Conservation (phyloP, 2,113 vertebrate genomes). For the Desmodus rotundus region DNA sequence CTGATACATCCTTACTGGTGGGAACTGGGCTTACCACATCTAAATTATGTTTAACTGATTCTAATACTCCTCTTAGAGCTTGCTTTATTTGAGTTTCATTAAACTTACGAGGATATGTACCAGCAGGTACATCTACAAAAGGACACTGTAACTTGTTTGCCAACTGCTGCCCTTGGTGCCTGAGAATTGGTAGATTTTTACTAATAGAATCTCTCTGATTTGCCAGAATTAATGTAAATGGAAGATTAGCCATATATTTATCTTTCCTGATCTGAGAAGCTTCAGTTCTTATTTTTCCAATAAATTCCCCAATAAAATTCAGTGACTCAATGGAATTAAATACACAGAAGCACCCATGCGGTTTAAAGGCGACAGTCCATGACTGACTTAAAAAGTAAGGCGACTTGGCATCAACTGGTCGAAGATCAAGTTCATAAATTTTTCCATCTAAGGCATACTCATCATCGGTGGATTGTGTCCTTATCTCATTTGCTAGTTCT, state of each 20-base stretch:
- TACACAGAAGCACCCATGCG: slow-evolving; percentile 97
- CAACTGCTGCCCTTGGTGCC: slow-evolving; percentile 97
- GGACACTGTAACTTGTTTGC: slow-evolving; percentile 98
- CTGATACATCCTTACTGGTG: slow-evolving; percentile 95
- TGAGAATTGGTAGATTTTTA: slow-evolving; percentile 96
- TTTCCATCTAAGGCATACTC: slow-evolving; percentile 98
- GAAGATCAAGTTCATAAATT: slow-evolving; percentile 97
- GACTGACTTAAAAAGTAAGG: slow-evolving; percentile 92
- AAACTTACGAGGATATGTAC: slow-evolving; percentile 95
- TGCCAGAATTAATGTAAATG: slow-evolving; percentile 96
- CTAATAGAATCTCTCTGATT: slow-evolving; percentile 94
- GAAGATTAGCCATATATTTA: slow-evolving; percentile 90
- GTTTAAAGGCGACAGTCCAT: slow-evolving; percentile 93
- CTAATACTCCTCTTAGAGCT: slow-evolving; percentile 92
- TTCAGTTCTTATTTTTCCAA: slow-evolving; percentile 94
- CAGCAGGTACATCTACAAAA: slow-evolving; percentile 94
- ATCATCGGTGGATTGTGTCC: slow-evolving; percentile 96
- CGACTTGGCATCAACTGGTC: slow-evolving; percentile 93
- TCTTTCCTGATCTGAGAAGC: slow-evolving; percentile 92
- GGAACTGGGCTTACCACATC: slow-evolving; percentile 93
- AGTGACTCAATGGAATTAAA: slow-evolving; percentile 98
- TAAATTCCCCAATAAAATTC: slow-evolving; percentile 95
- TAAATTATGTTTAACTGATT: slow-evolving; percentile 94
- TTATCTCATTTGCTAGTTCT: slow-evolving; percentile 96
- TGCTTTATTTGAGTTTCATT: slow-evolving; percentile 97